Evolutionary conservation across 2,113 vertebrate genomes (phyloP).

Genomic region (Tragulus kanchil): DNA sequence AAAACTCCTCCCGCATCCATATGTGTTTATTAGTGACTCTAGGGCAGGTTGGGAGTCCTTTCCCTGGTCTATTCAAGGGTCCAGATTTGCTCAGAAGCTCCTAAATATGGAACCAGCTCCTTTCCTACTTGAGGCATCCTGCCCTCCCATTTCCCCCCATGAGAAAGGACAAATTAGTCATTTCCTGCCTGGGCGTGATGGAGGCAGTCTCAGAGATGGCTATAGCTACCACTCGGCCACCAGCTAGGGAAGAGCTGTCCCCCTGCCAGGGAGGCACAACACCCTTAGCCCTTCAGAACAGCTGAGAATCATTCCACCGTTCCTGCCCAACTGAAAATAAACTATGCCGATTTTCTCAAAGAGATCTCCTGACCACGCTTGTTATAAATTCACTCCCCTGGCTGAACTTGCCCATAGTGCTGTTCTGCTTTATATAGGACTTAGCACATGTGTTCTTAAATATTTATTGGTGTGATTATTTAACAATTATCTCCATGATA

Average conservation of each 20-base stretch:
- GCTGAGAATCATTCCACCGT: background rate
- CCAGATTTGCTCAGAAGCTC: background rate
- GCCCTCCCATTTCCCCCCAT: rapidly evolving
- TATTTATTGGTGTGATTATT: background rate
- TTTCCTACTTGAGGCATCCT: background rate
- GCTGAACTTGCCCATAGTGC: background rate
- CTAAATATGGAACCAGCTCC: background rate
- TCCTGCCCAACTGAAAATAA: background rate
- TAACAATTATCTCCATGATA: background rate
- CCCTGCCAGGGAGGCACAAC: background rate
- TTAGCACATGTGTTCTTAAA: background rate
- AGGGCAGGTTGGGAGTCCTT: background rate
- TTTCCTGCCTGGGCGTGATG: background rate
- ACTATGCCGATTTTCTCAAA: background rate
- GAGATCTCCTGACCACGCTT: background rate
- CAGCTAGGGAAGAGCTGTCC: background rate
- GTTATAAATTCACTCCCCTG: background rate
- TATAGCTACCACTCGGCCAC: background rate
- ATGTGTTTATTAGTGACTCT: background rate
- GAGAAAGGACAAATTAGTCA: background rate
- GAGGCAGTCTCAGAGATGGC: background rate
- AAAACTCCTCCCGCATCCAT: background rate
- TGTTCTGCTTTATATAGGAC: background rate
- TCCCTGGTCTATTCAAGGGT: background rate
- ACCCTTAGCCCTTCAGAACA: background rate